These are phyloP conservation scores for Magallana angulata DNA, from an alignment of 1,140 invertebrate species.

Conservation along the genomic window DNA sequence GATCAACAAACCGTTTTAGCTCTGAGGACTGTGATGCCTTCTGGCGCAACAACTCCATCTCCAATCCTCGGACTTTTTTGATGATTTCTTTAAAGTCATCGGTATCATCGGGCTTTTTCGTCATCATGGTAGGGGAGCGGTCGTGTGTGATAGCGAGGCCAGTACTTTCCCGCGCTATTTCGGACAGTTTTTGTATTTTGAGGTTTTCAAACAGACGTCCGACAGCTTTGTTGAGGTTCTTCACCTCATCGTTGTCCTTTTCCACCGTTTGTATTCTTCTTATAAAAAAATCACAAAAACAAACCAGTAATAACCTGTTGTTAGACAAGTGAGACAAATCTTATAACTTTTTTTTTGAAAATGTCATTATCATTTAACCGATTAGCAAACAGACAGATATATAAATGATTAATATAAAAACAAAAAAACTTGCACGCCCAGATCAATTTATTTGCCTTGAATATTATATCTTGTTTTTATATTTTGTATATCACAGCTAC, in stretches of 20 bases:
- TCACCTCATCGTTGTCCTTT: conserved; percentile 25
- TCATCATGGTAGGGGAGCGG: neutral
- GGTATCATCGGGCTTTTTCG: neutral
- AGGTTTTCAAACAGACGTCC: conserved; percentile 45
- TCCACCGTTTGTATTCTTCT: neutral
- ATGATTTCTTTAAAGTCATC: conserved; percentile 39
- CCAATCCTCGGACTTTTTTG: conserved; percentile 41
- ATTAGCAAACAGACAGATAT: no score
- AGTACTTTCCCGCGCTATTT: conserved; percentile 23
- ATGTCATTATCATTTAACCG: no score
- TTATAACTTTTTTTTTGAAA: no score
- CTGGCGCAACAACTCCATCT: conserved; percentile 46
- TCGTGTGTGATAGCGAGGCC: neutral
- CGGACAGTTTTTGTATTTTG: conserved; percentile 35
- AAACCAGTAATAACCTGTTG: no score
- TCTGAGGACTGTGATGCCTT: conserved; percentile 44
- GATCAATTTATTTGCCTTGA: no score
- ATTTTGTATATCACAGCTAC: no score
- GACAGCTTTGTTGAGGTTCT: conserved; percentile 46
- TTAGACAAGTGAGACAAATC: no score
- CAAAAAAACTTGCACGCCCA: no score
- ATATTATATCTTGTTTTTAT: no score
- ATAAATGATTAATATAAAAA: no score
- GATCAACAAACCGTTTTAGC: conserved; percentile 24
- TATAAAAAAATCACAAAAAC: neutral